Evolutionary conservation across 2,113 vertebrate genomes (phyloP).

Genomic region (Tragelaphus buxtoni): DNA sequence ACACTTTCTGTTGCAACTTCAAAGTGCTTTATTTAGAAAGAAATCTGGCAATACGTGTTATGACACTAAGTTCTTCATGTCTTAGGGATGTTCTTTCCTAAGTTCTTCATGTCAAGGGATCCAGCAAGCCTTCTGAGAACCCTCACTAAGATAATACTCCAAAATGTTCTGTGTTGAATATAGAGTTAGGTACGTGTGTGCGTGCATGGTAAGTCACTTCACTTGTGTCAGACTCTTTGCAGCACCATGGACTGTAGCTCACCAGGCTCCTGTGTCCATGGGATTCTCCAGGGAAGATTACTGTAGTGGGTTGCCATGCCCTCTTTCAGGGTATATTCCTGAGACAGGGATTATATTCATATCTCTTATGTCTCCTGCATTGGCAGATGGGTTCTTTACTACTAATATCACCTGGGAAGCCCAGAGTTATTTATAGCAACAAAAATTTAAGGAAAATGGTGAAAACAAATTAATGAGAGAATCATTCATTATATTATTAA

Average conservation of each 20-base stretch:
- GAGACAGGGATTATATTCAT: background rate
- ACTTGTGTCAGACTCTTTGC: background rate
- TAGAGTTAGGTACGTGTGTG: background rate
- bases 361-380: background rate
- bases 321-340: background rate
- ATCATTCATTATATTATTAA: background rate
- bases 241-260: background rate
- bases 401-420: background rate
- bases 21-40: background rate
- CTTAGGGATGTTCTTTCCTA: background rate
- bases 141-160: background rate
- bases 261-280: background rate
- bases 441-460: background rate
- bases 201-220: background rate
- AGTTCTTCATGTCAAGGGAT: background rate
- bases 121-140: background rate
- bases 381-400: background rate
- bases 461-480: background rate
- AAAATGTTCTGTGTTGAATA: background rate
- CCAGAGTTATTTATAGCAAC: background rate
- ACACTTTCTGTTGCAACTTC: background rate
- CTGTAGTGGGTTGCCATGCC: background rate
- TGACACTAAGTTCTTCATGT: background rate
- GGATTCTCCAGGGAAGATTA: background rate
- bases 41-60: background rate